Conservation (phyloP, 2,888 invertebrate species). For the Sicus ferrugineus region DNA sequence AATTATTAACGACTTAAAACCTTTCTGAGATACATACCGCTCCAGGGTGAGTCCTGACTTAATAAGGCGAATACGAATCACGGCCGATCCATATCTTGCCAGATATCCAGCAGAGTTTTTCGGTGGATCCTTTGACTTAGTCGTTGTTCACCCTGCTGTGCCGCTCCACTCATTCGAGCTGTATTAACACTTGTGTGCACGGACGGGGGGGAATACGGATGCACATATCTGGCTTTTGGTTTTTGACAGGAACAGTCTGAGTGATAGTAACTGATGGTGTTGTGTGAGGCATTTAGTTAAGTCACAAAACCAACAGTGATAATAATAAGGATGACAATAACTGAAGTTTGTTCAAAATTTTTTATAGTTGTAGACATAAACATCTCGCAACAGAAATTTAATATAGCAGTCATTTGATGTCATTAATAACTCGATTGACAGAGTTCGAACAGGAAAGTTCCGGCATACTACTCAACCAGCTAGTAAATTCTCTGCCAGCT, state of each 20-base stretch:
- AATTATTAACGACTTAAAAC: slow-evolving; percentile 54
- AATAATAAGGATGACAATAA: too few species aligned
- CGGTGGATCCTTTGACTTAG: slow-evolving; percentile 25
- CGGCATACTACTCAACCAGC: too few species aligned
- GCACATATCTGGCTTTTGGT: not conserved
- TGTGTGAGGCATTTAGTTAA: too few species aligned
- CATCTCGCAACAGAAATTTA: too few species aligned
- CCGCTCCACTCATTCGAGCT: slow-evolving; percentile 9
- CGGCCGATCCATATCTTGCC: not conserved
- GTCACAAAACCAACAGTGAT: too few species aligned
- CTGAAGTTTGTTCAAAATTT: too few species aligned
- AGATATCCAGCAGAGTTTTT: slow-evolving; percentile 22
- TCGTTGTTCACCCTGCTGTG: slow-evolving; percentile 6
- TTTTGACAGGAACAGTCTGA: not conserved
- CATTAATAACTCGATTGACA: too few species aligned
- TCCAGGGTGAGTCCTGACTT: not conserved
- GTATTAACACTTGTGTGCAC: slow-evolving; percentile 9
- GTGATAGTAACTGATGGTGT: too few species aligned
- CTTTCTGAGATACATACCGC: not conserved
- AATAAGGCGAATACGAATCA: not conserved
- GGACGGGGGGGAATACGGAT: not conserved
- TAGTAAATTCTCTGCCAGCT: too few species aligned
- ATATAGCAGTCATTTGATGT: too few species aligned
- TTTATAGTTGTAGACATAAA: too few species aligned
- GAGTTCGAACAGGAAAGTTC: too few species aligned